These are phyloP conservation scores for Nowickia ferox DNA, from an alignment of 2,888 invertebrate species.

Conservation along the genomic window DNA sequence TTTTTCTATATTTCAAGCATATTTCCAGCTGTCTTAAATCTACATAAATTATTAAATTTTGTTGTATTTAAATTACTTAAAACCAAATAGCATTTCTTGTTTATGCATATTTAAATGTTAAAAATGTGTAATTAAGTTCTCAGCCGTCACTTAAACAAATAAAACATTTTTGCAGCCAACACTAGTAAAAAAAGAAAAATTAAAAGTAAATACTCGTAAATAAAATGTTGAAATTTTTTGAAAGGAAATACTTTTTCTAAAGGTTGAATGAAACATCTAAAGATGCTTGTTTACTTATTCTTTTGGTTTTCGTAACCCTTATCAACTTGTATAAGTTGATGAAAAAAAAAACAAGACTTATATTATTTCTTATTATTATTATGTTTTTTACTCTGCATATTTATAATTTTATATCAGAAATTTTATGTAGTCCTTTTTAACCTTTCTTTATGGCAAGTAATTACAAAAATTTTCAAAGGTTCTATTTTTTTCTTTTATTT, in stretches of 20 bases:
- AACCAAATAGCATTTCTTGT: background rate
- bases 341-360: constrained; percentile 17
- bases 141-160: constrained; percentile 45
- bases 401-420: constrained; percentile 7
- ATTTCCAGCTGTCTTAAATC: too few relatives aligned
- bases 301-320: constrained; percentile 28
- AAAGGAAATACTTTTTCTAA: background rate
- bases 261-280: background rate
- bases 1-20: too few relatives aligned
- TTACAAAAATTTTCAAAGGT: constrained; percentile 28
- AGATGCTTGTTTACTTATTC: background rate
- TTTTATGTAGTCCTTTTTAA: constrained; percentile 11
- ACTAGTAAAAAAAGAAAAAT: background rate
- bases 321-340: constrained; percentile 16
- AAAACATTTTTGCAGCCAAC: constrained; percentile 30
- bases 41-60: too few relatives aligned
- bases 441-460: constrained; percentile 47
- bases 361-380: constrained; percentile 31
- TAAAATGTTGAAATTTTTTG: background rate
- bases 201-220: constrained; percentile 1
- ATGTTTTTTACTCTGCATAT: constrained; percentile 39
- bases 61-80: too few relatives aligned
- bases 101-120: background rate
- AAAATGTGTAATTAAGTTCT: constrained; percentile 45
- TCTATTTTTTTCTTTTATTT: background rate